Evolutionary conservation across 1,140 invertebrate genomes (phyloP), one percentile per base, ranked within the genome.

Genomic region (Orussus abietinus): DNA sequence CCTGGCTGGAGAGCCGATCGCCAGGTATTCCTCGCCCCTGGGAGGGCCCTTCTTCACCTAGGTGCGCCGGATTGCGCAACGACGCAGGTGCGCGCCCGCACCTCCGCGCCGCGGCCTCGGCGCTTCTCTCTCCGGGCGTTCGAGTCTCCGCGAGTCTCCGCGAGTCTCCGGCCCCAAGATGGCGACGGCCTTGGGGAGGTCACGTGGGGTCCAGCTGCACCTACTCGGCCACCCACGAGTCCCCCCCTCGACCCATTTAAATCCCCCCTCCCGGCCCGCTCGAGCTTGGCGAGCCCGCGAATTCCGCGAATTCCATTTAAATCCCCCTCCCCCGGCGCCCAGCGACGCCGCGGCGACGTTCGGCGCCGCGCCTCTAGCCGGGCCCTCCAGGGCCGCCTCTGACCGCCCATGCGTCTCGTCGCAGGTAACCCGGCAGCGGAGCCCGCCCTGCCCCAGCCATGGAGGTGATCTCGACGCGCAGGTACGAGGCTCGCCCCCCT

Each of bases 401-500:
- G n/a, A 25, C n/a, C n/a, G 22, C n/a, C 22, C 22, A n/a, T n/a
- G n/a, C n/a, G n/a, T n/a, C n/a, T n/a, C n/a, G n/a, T n/a, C n/a
- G n/a, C n/a, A n/a, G n/a, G n/a, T n/a, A n/a, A n/a, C n/a, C n/a
- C n/a, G n/a, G n/a, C n/a, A n/a, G n/a, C n/a, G n/a, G n/a, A n/a
- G n/a, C n/a, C n/a, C n/a, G n/a, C 39, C 34, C 59, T 59, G 54
- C 56, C 47, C 40, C 15, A 55, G 62, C 53, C 48, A 69, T 69
- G 66, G 66, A 69, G 56, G 65, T 69, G 57, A 66, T 69, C 53
- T 69, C 66, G 45, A 66, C 65, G 55, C 64, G 64, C 18, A 61
- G 64, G 57, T 69, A 69, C 52, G 66, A 69, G 50, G 66, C 57
- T 43, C 57, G 60, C 50, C 63, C 64, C 44, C 57, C 64, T 20